These are phyloP conservation scores for Amblyornis subalaris DNA, from an alignment of 2,113 vertebrate species.

Conservation along the genomic window DNA sequence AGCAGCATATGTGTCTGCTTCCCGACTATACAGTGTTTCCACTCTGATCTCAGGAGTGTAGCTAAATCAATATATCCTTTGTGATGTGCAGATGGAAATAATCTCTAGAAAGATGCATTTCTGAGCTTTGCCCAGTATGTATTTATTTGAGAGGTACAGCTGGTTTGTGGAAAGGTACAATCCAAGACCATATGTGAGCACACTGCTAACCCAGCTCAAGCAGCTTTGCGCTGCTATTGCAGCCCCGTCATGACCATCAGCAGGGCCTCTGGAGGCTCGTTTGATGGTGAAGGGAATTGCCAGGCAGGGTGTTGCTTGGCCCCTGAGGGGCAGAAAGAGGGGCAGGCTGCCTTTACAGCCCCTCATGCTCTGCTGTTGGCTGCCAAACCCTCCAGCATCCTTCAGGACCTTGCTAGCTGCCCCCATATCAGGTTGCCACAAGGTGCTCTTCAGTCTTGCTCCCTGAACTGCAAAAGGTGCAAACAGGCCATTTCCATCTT, in stretches of 20 bases:
- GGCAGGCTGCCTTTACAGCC: background rate
- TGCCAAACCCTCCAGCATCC: background rate
- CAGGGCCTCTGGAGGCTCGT: background rate
- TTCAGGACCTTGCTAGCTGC: background rate
- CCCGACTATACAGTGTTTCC: conserved; percentile 20
- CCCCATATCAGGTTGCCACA: background rate
- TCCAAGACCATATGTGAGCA: conserved; percentile 16
- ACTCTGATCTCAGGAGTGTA: conserved; percentile 60
- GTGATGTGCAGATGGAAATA: conserved; percentile 63
- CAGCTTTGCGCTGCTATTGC: background rate
- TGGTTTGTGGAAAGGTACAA: conserved; percentile 46
- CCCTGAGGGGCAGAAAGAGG: background rate
- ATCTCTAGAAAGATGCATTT: conserved; percentile 58
- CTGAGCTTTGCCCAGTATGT: conserved; percentile 28
- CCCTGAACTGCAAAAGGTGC: background rate
- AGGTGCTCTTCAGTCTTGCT: background rate
- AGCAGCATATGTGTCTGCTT: conserved; percentile 54
- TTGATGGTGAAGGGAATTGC: background rate
- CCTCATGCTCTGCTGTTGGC: rapidly evolving
- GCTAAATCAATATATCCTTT: conserved; percentile 60
- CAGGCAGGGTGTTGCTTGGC: background rate
- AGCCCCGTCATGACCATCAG: background rate
- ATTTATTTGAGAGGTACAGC: conserved; percentile 56
- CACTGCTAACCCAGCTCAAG: background rate
- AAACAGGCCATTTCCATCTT: background rate